These are phyloP conservation scores for Cepaea hortensis DNA, from an alignment of 2,888 invertebrate species.

Conservation along the genomic window DNA sequence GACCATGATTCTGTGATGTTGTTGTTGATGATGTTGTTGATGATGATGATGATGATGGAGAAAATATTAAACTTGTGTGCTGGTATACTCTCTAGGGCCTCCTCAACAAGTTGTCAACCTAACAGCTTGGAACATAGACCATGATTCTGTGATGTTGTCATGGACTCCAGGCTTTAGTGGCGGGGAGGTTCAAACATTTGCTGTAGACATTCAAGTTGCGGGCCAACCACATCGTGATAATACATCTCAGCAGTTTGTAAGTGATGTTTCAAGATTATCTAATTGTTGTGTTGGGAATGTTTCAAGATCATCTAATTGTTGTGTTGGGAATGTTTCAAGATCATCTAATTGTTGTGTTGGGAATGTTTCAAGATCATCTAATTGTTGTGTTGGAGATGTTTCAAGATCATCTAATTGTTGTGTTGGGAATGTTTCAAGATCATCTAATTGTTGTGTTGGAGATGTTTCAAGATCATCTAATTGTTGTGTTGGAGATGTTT, in stretches of 20 bases:
- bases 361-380: background rate
- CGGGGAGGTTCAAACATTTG: constrained; percentile 22
- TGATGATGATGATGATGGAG: no score
- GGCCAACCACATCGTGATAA: background rate
- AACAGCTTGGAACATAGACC: background rate
- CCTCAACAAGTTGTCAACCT: constrained; percentile 1
- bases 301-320: no score
- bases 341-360: no score
- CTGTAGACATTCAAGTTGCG: background rate
- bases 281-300: no score
- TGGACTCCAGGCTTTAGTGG: constrained; percentile 29
- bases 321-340: no score
- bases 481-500: no score
- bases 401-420: no score
- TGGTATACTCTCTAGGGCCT: background rate
- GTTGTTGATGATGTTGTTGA: background rate
- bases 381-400: no score
- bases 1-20: background rate
- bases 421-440: background rate
- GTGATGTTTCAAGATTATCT: background rate
- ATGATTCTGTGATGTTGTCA: constrained; percentile 3
- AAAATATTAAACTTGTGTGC: background rate
- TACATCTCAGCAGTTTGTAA: background rate
- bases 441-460: no score
- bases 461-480: background rate